Evolutionary conservation across 2,113 vertebrate genomes (phyloP), one percentile per base, ranked within the genome.

Genomic region (Cololabis saira): DNA sequence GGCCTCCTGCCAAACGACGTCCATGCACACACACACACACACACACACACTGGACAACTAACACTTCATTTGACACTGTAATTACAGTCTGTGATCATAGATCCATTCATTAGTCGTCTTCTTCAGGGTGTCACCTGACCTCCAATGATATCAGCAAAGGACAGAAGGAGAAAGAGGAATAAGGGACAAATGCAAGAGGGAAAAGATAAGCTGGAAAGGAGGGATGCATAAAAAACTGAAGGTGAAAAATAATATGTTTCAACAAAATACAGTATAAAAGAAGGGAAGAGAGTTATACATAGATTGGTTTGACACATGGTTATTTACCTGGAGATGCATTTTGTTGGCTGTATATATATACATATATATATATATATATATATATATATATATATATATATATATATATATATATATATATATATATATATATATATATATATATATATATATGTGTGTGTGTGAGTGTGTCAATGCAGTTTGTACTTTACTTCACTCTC

Each of bases 41-140:
- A 64, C 64, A 22, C 60, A 64, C 48, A 54, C 11, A 59, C 49
- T 71, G 71, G 58, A 61, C 67, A 57, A 74, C 82, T 71, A 89
- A 84, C 83, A 81, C 85, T 86, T 86, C 66, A 90, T 87, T 86
- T 86, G 84, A 89, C 87, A 89, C 84, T 82, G 85, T 87, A 90
- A 92, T 92, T 90, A 92, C 83, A 87, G 83, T 73, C 71, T 76
- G 80, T 82, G 73, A 86, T 87, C 62, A 73, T 63, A 55, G 80
- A 82, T 80, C 71, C 73, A 83, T 89, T 87, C 68, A 84, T 87
- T 79, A 80, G 64, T n/a, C 44, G 9, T 63, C 70, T 67, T 83
- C 82, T 81, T 87, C 50, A 14, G 75, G 80, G 83, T 66, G 56
- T 81, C 40, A 3, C 65, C 74, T 82, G 86, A 87, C 86, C 87